Conservation (phyloP, 2,888 invertebrate genomes). For the Siphonodentalium dalli region DNA sequence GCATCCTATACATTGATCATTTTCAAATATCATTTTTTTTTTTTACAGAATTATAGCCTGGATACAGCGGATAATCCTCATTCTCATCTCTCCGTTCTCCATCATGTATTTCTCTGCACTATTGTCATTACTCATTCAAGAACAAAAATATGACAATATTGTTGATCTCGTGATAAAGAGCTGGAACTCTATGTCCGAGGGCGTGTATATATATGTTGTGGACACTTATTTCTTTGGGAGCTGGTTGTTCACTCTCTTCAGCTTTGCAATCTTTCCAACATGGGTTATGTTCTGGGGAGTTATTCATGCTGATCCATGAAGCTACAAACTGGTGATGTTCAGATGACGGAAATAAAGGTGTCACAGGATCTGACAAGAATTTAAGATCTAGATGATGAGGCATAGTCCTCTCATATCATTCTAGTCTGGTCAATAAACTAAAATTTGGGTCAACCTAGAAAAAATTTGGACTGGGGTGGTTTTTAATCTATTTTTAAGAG, state of each 20-base stretch:
- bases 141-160: constrained; percentile 19
- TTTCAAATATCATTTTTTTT: constrained; percentile 12
- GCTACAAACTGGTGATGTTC: too few relatives aligned
- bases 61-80: constrained; percentile 70
- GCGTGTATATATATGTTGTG: constrained; percentile 79
- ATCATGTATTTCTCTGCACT: constrained; percentile 72
- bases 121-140: constrained; percentile 64
- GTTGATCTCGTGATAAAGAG: constrained; percentile 35
- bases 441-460: too few relatives aligned
- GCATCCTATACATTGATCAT: too few relatives aligned
- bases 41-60: constrained; percentile 53
- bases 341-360: too few relatives aligned
- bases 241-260: constrained; percentile 80
- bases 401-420: too few relatives aligned
- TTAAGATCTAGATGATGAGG: too few relatives aligned
- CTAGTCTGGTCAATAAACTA: too few relatives aligned
- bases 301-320: constrained; percentile 35
- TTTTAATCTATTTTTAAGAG: too few relatives aligned
- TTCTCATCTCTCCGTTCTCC: constrained; percentile 78
- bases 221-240: constrained; percentile 91
- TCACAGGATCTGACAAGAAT: too few relatives aligned
- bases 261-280: constrained; percentile 77
- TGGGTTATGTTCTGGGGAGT: constrained; percentile 83
- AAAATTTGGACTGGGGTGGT: too few relatives aligned
- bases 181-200: constrained; percentile 61